Evolutionary conservation across 2,888 invertebrate species (phyloP).

Genomic region (Prosopocoilus inquinatus): DNA sequence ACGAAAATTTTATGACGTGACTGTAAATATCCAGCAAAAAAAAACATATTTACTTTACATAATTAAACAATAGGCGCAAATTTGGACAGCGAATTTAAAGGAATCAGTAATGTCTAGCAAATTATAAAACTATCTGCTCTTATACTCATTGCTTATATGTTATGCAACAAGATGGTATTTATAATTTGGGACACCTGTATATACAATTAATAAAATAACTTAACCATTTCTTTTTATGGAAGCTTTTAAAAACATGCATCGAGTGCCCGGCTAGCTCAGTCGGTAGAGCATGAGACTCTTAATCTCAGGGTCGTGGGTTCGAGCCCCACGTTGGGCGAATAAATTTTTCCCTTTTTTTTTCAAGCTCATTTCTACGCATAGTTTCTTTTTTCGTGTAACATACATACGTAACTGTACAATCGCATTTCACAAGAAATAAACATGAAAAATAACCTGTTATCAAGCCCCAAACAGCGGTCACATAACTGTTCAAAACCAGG

Average conservation of each 20-base stretch:
- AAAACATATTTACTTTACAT: too few relatives aligned
- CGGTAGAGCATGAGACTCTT: conserved; percentile 58
- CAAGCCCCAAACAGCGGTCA: conserved; percentile 29
- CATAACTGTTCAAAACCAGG: conserved; percentile 29
- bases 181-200: too few relatives aligned
- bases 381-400: conserved; percentile 7
- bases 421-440: not conserved
- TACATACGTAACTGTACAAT: conserved; percentile 3
- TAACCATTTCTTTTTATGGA: conserved; percentile 11
- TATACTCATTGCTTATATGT: too few relatives aligned
- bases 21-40: too few relatives aligned
- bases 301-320: conserved; percentile 63
- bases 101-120: too few relatives aligned
- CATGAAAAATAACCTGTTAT: conserved; percentile 21
- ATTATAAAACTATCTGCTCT: too few relatives aligned
- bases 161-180: too few relatives aligned
- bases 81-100: too few relatives aligned
- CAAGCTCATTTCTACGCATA: not conserved
- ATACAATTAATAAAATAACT: too few relatives aligned
- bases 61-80: too few relatives aligned
- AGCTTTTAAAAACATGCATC: conserved; percentile 7
- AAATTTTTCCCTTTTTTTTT: not conserved
- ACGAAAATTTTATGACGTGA: too few relatives aligned
- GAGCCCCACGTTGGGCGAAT: conserved; percentile 53
- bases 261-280: conserved; percentile 46